phyloP scores from a whole-genome alignment of 2,113 vertebrate species.

The Prochilodus magdalenae region DNA sequence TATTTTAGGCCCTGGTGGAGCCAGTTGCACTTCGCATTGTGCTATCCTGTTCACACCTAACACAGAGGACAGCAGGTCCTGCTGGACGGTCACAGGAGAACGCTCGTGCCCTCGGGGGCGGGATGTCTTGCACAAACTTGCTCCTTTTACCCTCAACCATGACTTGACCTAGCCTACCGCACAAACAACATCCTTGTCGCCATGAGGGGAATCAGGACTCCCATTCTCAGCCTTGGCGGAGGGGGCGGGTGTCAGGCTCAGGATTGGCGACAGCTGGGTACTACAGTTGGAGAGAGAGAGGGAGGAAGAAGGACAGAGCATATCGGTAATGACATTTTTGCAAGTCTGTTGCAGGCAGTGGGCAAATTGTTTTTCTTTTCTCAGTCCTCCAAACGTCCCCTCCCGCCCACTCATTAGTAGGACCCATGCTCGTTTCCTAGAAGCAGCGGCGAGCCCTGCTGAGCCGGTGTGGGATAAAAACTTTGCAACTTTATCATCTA shows the following conservation, averaged over 20 bases:
- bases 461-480: not conserved
- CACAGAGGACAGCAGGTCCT: not conserved
- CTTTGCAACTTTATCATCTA: not conserved
- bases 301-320: not conserved
- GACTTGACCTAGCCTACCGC: not conserved
- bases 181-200: not conserved
- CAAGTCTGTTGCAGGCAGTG: not conserved
- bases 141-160: not conserved
- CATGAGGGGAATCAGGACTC: slow-evolving; percentile 1
- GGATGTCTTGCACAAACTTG: not conserved
- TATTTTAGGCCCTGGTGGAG: not conserved
- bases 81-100: not conserved
- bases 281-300: not conserved
- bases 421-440: not conserved
- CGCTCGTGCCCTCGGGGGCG: not conserved
- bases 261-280: not conserved
- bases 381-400: not conserved
- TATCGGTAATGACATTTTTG: not conserved
- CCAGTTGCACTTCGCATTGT: not conserved
- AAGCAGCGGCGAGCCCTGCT: not conserved
- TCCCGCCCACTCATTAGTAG: not conserved
- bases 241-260: not conserved
- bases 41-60: not conserved
- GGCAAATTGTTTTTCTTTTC: not conserved
- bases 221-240: not conserved